Conservation (phyloP, 2,113 vertebrate species). For the Ophiodon elongatus region DNA sequence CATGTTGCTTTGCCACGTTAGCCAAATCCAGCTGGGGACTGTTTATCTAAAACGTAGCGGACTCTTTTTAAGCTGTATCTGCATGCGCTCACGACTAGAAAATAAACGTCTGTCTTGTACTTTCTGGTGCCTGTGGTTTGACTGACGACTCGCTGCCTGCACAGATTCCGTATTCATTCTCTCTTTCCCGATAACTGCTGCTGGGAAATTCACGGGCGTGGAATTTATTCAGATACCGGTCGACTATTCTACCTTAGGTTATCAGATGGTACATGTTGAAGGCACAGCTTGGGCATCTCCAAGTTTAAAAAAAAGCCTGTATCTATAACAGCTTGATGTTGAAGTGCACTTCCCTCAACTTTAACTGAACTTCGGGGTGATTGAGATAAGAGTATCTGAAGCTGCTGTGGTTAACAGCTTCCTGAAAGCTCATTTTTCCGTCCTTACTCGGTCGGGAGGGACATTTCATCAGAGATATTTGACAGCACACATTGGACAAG, state of each 20-base stretch:
- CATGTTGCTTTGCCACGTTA: neutral
- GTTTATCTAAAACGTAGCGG: neutral
- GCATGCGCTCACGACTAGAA: conserved; percentile 10
- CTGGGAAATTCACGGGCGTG: neutral
- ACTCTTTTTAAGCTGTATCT: neutral
- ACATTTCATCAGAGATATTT: neutral
- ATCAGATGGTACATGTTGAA: conserved; percentile 21
- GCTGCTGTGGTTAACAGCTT: neutral
- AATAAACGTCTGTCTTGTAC: neutral
- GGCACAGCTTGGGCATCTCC: neutral
- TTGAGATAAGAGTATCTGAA: neutral
- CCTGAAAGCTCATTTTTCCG: neutral
- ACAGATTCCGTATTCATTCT: conserved; percentile 4
- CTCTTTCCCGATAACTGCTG: conserved; percentile 16
- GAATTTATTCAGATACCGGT: conserved; percentile 6
- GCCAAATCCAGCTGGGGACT: neutral
- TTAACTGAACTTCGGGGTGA: conserved; percentile 13
- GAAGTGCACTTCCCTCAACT: neutral
- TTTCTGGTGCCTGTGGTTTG: conserved; percentile 1
- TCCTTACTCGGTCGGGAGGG: neutral
- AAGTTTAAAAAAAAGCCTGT: neutral
- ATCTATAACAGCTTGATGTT: neutral
- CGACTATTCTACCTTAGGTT: neutral
- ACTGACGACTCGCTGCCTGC: neutral
- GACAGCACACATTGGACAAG: neutral